Evolutionary conservation across 2,113 vertebrate genomes (phyloP), one percentile per base, ranked within the genome.

Genomic region (Rattus rattus): DNA sequence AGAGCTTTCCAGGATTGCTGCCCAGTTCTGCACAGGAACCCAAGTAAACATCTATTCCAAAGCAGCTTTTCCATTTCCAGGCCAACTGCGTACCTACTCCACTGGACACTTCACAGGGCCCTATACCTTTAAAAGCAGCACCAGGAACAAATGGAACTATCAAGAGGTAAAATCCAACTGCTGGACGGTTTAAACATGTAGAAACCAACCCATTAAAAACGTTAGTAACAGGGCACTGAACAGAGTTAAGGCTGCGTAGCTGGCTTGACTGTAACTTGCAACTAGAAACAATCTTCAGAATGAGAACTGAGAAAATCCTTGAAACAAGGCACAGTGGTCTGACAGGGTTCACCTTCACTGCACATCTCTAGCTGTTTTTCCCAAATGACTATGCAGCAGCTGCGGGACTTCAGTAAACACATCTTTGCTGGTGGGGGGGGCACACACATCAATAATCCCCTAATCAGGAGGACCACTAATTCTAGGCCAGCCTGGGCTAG

Each of bases 11-110:
- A 96, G 94, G 88, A 94, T 33, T 77, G 92, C 97, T 95, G 89
- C 36, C 96, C 20, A 97, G 93, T 95, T 98, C 94, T 96, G 95
- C 92, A 36, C 7, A 17, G 86, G 91, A 97, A 98, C 96, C 94
- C 84, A 63, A 97, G 97, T 98, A 97, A 98, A 96, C 26, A 93
- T 94, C 90, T 97, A 73, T 4, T 96, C 65, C 97, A 92, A 97
- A 98, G 97, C 96, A 98, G 96, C 98, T 98, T 95, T 97, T 98
- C 93, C 36, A 92, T 54, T 92, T 4, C 61, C 89, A 96, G 96
- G 39, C 72, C 4, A 54, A 30, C 43, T 0, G 70, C 1, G 36
- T 63, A 94, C 90, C 96, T 94, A 96, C 28, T 49, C 76, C 77
- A 92, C 96, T 79, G 83, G 96, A 49, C 19, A 0, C 56, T 20